Evolutionary conservation across 2,888 invertebrate species (phyloP).

Genomic region (Cantharis rustica): DNA sequence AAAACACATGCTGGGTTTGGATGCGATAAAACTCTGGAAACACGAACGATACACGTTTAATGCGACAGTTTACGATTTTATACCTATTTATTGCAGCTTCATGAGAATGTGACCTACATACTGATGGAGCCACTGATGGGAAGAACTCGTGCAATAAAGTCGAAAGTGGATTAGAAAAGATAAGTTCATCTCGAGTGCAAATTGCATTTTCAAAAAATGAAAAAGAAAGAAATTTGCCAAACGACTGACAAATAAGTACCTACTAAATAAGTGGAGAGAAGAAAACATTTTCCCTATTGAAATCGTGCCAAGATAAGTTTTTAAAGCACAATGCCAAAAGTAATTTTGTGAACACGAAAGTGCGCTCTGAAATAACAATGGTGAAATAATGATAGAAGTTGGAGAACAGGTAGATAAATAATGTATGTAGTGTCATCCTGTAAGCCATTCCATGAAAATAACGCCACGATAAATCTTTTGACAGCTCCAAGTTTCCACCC

Average conservation of each 20-base stretch:
- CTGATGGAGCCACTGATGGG: neutral
- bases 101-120: slow-evolving; percentile 25
- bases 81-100: slow-evolving; percentile 28
- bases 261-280: neutral
- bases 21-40: slow-evolving; percentile 29
- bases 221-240: neutral
- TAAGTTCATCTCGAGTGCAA: neutral
- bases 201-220: neutral
- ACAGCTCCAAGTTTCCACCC: slow-evolving; percentile 29
- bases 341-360: neutral
- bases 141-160: neutral
- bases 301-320: neutral
- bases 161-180: neutral
- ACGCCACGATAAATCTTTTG: slow-evolving; percentile 48
- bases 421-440: slow-evolving; percentile 43
- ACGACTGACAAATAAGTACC: neutral
- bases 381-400: neutral
- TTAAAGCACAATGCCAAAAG: neutral
- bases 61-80: slow-evolving; percentile 31
- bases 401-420: slow-evolving; percentile 1
- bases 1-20: slow-evolving; percentile 31
- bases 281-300: neutral
- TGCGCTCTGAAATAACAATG: neutral
- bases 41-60: slow-evolving; percentile 31
- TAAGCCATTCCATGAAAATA: slow-evolving; percentile 45